Conservation (phyloP, 2,797 vertebrate species). For the Esox lucius region DNA sequence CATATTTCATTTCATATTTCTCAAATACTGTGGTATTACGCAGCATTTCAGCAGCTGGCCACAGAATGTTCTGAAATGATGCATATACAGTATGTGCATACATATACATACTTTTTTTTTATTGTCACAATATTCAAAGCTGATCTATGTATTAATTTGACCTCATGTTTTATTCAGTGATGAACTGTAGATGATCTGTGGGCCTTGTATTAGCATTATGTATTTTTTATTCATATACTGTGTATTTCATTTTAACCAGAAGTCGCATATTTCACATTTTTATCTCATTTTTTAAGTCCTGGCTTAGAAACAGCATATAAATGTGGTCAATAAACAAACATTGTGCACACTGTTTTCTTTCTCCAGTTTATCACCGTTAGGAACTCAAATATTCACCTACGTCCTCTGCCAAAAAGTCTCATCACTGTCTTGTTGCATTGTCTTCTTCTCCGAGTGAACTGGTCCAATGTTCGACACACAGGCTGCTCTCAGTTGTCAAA, state of each 20-base stretch:
- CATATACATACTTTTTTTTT: background rate
- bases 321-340: background rate
- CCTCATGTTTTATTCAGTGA: background rate
- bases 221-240: background rate
- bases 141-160: background rate
- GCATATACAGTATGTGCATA: background rate
- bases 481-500: constrained; percentile 65
- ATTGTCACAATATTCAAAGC: background rate
- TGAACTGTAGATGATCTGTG: background rate
- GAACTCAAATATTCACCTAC: constrained; percentile 35
- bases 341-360: background rate
- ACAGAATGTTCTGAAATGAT: background rate
- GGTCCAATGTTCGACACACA: constrained; percentile 28
- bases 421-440: constrained; percentile 66
- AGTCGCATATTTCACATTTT: background rate
- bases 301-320: background rate
- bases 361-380: constrained; percentile 28
- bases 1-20: background rate
- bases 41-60: background rate
- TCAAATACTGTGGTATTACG: background rate
- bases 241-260: background rate
- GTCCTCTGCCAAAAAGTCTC: constrained; percentile 25
- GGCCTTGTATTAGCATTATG: background rate
- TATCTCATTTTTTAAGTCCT: background rate
- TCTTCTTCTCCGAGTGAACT: constrained; percentile 31